These are phyloP conservation scores for Mastomys natalensis DNA, from an alignment of 2,113 vertebrate genomes.

Conservation along the genomic window DNA sequence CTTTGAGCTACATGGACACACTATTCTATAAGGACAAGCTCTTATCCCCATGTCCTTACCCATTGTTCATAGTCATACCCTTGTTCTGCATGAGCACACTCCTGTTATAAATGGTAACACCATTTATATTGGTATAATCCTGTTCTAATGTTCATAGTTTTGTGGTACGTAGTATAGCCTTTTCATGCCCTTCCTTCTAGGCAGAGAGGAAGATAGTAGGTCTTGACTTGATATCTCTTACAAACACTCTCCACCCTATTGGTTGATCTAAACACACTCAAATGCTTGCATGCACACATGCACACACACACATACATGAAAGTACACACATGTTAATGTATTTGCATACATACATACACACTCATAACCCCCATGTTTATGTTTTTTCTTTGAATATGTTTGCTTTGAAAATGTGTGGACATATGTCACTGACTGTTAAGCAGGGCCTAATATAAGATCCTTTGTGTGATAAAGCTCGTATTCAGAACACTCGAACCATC, in stretches of 20 bases:
- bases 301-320: not conserved
- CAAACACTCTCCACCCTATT: not conserved
- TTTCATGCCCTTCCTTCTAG: not conserved
- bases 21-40: too few species aligned
- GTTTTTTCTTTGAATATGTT: not conserved
- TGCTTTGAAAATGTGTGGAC: not conserved
- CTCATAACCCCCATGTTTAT: not conserved
- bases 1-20: too few species aligned
- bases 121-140: not conserved
- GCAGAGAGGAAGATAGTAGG: not conserved
- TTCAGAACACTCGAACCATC: not conserved
- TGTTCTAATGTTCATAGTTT: not conserved
- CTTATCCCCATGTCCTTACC: not conserved
- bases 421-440: not conserved
- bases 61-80: fast-evolving
- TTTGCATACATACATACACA: not conserved
- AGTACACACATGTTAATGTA: not conserved
- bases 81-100: not conserved
- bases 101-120: not conserved
- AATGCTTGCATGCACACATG: too few species aligned
- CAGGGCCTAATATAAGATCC: not conserved
- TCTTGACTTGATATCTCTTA: not conserved
- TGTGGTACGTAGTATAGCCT: not conserved
- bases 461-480: not conserved
- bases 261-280: not conserved